Conservation (phyloP, 2,888 invertebrate genomes). For the Callyntrura sp. region DNA sequence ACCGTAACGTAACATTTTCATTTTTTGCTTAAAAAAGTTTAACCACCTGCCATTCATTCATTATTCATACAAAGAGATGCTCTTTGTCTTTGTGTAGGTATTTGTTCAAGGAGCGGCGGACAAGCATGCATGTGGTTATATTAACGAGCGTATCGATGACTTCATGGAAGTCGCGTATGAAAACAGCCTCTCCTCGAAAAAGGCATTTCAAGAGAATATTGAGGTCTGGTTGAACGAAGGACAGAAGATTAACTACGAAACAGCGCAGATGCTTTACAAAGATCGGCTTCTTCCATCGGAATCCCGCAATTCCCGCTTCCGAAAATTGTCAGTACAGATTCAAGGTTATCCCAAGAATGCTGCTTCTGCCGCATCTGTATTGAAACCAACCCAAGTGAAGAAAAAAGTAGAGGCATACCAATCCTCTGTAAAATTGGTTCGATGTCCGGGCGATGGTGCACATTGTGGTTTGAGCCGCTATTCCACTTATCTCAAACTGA, state of each 20-base stretch:
- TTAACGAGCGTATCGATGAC: constrained; percentile 58
- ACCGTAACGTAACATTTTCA: too few relatives aligned
- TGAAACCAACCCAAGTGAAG: not conserved
- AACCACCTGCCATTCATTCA: too few relatives aligned
- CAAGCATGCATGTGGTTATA: constrained; percentile 45
- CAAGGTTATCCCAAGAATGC: constrained; percentile 9
- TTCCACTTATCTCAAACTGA: constrained; percentile 39
- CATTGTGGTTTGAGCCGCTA: constrained; percentile 32
- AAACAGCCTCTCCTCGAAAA: not conserved
- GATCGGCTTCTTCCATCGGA: constrained; percentile 23
- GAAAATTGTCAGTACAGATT: constrained; percentile 64
- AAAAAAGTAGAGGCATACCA: constrained; percentile 35
- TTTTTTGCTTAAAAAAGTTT: too few relatives aligned
- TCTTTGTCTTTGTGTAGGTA: not conserved
- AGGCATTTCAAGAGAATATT: not conserved
- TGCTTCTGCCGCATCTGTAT: not conserved
- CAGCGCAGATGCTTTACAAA: not conserved
- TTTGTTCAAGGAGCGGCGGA: constrained; percentile 51
- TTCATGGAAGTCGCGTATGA: constrained; percentile 15
- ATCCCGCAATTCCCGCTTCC: too few relatives aligned
- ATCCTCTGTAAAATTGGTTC: constrained; percentile 20
- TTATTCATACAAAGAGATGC: too few relatives aligned
- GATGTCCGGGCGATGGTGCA: not conserved
- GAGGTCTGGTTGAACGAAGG: not conserved
- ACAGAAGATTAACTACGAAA: not conserved